Conservation (phyloP, 2,113 vertebrate species). For the Cynoglossus semilaevis region DNA sequence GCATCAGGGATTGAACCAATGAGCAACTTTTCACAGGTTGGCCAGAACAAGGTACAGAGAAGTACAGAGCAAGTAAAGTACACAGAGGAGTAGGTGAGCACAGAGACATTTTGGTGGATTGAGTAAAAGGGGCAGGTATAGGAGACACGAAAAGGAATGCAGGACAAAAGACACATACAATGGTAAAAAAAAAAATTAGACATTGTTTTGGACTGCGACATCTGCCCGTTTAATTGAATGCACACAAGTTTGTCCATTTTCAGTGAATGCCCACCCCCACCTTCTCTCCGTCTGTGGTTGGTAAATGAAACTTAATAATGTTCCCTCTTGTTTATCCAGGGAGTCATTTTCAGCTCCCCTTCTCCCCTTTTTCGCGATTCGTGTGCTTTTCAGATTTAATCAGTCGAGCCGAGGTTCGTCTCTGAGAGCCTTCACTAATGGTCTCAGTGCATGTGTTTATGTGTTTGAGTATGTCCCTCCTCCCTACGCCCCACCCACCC, state of each 20-base stretch:
- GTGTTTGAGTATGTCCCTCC: conserved; percentile 68
- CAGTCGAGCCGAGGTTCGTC: conserved; percentile 96
- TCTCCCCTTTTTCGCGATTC: conserved; percentile 82
- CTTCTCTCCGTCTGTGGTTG: conserved; percentile 58
- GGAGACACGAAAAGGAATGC: no score
- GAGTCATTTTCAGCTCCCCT: conserved; percentile 72
- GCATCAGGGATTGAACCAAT: no score
- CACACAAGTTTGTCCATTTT: conserved; percentile 91
- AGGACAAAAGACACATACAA: no score
- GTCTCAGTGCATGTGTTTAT: conserved; percentile 94
- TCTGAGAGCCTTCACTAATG: conserved; percentile 96
- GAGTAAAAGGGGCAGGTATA: no score
- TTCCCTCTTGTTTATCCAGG: conserved; percentile 87
- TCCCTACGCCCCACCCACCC: background rate
- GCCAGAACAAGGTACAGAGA: no score
- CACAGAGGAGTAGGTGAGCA: no score
- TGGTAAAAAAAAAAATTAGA: no score
- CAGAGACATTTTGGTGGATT: no score
- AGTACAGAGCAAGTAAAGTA: no score
- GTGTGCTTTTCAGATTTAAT: conserved; percentile 97
- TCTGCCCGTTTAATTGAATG: conserved; percentile 87
- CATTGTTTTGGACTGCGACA: no score
- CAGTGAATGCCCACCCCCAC: conserved; percentile 77
- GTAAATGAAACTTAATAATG: conserved; percentile 96
- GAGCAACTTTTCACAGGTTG: no score